These are phyloP conservation scores for Aptenodytes forsteri DNA, from an alignment of 2,113 vertebrate species.

Conservation along the genomic window DNA sequence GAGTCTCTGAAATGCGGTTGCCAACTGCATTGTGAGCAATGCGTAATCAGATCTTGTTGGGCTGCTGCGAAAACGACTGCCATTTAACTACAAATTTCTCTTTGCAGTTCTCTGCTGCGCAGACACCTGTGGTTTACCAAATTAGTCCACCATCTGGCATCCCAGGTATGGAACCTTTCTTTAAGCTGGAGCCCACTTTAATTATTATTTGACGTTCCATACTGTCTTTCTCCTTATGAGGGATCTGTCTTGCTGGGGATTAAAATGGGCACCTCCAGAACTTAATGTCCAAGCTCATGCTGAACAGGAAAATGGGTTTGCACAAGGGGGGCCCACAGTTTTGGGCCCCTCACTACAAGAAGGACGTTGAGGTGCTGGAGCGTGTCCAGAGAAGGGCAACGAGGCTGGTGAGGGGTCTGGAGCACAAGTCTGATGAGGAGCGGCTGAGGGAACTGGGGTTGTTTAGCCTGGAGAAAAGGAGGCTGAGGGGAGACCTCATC, in stretches of 20 bases:
- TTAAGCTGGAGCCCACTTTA: background rate
- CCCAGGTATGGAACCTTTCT: conserved; percentile 69
- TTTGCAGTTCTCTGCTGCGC: conserved; percentile 70
- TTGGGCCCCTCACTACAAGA: too few species aligned
- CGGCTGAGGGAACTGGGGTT: too few species aligned
- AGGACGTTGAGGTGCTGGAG: too few species aligned
- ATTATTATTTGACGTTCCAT: background rate
- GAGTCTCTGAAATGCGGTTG: background rate
- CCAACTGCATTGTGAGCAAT: background rate
- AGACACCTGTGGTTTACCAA: conserved; percentile 74
- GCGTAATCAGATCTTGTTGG: background rate
- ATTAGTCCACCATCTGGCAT: conserved; percentile 69
- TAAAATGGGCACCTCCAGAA: background rate
- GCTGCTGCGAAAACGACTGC: background rate
- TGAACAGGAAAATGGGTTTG: background rate
- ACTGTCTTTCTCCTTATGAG: background rate
- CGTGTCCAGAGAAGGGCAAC: too few species aligned
- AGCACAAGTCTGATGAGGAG: too few species aligned
- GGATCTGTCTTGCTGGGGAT: background rate
- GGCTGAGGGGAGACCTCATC: too few species aligned
- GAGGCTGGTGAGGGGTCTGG: too few species aligned
- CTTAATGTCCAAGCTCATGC: background rate
- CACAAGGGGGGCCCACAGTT: too few species aligned
- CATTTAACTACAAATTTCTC: conserved; percentile 18
- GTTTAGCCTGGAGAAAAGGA: too few species aligned